Evolutionary conservation across 2,113 vertebrate genomes (phyloP), one percentile per base, ranked within the genome.

Genomic region (Donacobius atricapilla): DNA sequence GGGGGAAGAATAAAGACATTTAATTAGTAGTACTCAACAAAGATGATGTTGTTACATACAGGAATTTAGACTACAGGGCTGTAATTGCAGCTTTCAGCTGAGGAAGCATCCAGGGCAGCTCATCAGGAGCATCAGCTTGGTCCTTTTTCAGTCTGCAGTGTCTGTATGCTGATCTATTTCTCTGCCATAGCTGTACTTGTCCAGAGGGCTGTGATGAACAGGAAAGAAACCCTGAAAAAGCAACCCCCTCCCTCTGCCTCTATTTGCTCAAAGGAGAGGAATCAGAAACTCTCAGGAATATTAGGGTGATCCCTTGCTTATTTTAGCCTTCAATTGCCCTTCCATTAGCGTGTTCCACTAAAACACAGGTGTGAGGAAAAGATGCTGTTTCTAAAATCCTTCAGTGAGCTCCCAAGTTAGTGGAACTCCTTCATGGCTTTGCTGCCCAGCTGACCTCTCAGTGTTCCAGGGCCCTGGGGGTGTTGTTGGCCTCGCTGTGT

Each of bases 1-100:
- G 1, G 0, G 3, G 3, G 13, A 28, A 27, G 4, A 60, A 40
- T 2, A 19, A 40, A 22, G 27, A 37, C 8, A 33, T 12, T 28
- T 42, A 51, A 47, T 64, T 47, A 15, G 11, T 28, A 8, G 4
- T 15, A 8, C 66, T 50, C 30, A 63, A 33, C 31, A 69, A 58
- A 66, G 33, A 20, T 47, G 13, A 6, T 16, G 6, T 12, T 80
- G 37, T 13, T 50, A 16, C 1, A 0, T 47, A 21, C 14, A 44
- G 10, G 30, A 58, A 39, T 70, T 83, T 66, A 77, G 23, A 66
- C 18, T 47, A 9, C 1, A 20, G 16, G 15, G 16, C 31, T 61
- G 25, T 56, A 76, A 44, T 23, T 65, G 23, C 18, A 57, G 20
- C n/a, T 90, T 69, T 40, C 28, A 54, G 28, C 33, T 53, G 39